Evolutionary conservation across 2,797 vertebrate genomes (phyloP).

Genomic region (Limnodromus scolopaceus): DNA sequence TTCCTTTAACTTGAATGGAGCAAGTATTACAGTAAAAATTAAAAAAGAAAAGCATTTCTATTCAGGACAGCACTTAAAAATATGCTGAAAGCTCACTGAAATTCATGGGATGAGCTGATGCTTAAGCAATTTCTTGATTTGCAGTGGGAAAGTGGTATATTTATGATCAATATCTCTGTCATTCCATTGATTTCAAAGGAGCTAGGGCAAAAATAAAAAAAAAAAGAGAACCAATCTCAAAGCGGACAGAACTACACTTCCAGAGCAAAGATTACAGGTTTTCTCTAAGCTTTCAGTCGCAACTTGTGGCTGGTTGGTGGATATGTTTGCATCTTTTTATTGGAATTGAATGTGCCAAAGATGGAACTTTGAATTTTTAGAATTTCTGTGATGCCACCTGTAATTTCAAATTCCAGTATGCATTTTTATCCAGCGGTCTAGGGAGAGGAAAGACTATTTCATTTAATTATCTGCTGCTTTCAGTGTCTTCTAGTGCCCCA

Average conservation of each 20-base stretch:
- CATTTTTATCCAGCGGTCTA: neutral
- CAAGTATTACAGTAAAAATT: neutral
- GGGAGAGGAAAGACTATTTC: neutral
- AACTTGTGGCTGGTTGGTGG: neutral
- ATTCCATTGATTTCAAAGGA: neutral
- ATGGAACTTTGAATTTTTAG: neutral
- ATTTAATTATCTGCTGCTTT: neutral
- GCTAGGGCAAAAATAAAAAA: neutral
- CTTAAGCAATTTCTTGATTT: neutral
- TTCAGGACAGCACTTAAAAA: neutral
- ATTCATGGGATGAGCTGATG: neutral
- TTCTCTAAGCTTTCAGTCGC: neutral
- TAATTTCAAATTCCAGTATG: neutral
- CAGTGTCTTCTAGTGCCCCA: neutral
- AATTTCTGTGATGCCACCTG: neutral
- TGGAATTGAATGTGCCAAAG: neutral
- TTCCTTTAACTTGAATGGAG: neutral
- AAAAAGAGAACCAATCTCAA: neutral
- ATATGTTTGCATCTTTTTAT: neutral
- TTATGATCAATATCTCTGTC: neutral
- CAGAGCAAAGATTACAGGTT: neutral
- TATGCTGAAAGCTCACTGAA: neutral
- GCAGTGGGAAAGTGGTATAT: neutral
- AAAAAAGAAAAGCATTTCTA: neutral
- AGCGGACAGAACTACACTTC: neutral